phyloP scores from a whole-genome alignment of 1,140 invertebrate genomes.

The Ips nitidus region DNA sequence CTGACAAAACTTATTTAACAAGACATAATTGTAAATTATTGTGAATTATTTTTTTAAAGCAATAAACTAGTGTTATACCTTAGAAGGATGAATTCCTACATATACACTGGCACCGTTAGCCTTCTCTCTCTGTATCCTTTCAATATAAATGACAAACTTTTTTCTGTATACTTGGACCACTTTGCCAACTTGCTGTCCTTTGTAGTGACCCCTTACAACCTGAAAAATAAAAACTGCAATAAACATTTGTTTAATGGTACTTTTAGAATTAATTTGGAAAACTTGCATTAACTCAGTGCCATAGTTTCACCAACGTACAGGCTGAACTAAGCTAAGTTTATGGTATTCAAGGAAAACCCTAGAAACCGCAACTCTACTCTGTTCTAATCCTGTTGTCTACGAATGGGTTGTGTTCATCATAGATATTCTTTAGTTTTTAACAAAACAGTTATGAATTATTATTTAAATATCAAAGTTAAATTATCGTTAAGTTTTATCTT shows the following conservation, averaged over 20 bases:
- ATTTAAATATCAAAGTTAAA: no score
- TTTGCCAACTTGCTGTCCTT: conserved; percentile 98
- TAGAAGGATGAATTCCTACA: conserved; percentile 98
- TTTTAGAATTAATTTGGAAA: neutral
- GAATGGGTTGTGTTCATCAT: no score
- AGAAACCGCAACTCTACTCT: no score
- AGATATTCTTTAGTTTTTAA: no score
- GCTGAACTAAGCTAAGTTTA: conserved; percentile 38
- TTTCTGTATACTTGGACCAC: conserved; percentile 98
- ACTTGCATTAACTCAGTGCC: conserved; percentile 56
- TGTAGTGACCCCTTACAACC: conserved; percentile 93
- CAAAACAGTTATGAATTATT: no score
- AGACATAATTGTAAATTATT: no score
- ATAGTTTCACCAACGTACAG: conserved; percentile 56
- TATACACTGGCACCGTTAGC: conserved; percentile 98
- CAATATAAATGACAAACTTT: conserved; percentile 98
- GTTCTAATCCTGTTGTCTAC: no score
- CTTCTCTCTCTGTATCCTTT: conserved; percentile 98
- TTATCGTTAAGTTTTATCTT: no score
- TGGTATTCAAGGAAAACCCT: no score
- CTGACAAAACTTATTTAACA: neutral
- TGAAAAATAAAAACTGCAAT: conserved; percentile 34
- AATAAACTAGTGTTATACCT: conserved; percentile 57
- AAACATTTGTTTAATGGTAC: neutral
- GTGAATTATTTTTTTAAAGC: neutral